Evolutionary conservation across 1,140 invertebrate species (phyloP).

Genomic region (Drosophila mauritiana): DNA sequence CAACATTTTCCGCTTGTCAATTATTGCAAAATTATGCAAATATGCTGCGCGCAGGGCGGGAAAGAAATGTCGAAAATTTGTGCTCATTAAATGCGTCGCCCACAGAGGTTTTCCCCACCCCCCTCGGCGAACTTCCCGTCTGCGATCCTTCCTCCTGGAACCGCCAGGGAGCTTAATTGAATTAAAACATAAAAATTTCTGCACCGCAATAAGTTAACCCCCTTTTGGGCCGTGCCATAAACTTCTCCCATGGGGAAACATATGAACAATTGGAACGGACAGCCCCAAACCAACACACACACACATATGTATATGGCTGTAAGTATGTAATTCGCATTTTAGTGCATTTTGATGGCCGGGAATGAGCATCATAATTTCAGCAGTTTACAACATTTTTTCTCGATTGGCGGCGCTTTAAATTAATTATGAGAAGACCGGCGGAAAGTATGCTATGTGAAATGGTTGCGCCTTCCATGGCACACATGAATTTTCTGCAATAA

Average conservation of each 20-base stretch:
- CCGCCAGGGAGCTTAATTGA: constrained; percentile 61
- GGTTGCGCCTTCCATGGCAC: constrained; percentile 14
- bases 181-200: constrained; percentile 79
- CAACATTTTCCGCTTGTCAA: constrained; percentile 81
- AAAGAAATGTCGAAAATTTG: constrained; percentile 68
- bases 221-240: constrained; percentile 59
- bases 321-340: constrained; percentile 42
- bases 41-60: constrained; percentile 46
- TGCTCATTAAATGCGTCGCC: constrained; percentile 52
- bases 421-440: constrained; percentile 33
- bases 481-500: constrained; percentile 73
- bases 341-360: constrained; percentile 43
- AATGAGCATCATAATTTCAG: constrained; percentile 50
- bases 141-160: constrained; percentile 1
- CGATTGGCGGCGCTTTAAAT: constrained; percentile 42
- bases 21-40: constrained; percentile 81
- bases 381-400: constrained; percentile 43
- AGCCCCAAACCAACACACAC: background rate
- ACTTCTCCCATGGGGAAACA: constrained; percentile 24
- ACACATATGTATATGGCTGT: background rate
- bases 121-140: background rate
- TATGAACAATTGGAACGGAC: constrained; percentile 16
- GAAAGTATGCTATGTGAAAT: constrained; percentile 44
- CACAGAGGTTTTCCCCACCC: constrained; percentile 9
- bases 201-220: constrained; percentile 69